phyloP scores from a whole-genome alignment of 2,113 vertebrate species.

The Nipponia nippon region DNA sequence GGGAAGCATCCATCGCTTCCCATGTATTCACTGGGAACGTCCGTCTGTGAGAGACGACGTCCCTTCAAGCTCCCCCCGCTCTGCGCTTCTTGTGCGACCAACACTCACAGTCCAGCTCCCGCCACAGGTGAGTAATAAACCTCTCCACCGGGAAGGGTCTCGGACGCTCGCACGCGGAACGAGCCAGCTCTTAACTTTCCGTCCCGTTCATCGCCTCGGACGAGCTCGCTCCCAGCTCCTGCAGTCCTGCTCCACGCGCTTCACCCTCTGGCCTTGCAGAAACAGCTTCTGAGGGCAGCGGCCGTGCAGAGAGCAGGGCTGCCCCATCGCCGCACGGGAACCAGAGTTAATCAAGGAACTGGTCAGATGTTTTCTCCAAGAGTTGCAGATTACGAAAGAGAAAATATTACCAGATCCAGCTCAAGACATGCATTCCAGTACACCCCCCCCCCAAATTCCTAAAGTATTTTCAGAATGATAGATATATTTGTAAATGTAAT shows the following conservation, averaged over 20 bases:
- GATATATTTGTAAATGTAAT: neutral
- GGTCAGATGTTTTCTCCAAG: neutral
- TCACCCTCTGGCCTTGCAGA: neutral
- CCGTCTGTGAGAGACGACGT: neutral
- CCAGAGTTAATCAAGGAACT: neutral
- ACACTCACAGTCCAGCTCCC: neutral
- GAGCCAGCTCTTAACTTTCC: neutral
- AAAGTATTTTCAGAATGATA: neutral
- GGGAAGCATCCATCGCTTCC: neutral
- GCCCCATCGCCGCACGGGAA: neutral
- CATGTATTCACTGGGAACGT: neutral
- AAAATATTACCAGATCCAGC: neutral
- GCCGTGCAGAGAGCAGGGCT: neutral
- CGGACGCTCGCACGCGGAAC: rapidly evolving
- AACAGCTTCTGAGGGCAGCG: neutral
- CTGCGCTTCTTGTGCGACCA: neutral
- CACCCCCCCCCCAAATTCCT: too few relatives aligned
- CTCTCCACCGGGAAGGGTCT: neutral
- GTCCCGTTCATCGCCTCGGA: too few relatives aligned
- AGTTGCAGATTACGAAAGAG: neutral
- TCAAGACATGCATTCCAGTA: neutral
- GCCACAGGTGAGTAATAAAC: too few relatives aligned
- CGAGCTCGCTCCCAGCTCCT: neutral
- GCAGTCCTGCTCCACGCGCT: too few relatives aligned
- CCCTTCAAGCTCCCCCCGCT: neutral